Evolutionary conservation across 2,797 vertebrate species (phyloP), one percentile per base, ranked within the genome.

Genomic region (Anabacerthia variegaticeps): DNA sequence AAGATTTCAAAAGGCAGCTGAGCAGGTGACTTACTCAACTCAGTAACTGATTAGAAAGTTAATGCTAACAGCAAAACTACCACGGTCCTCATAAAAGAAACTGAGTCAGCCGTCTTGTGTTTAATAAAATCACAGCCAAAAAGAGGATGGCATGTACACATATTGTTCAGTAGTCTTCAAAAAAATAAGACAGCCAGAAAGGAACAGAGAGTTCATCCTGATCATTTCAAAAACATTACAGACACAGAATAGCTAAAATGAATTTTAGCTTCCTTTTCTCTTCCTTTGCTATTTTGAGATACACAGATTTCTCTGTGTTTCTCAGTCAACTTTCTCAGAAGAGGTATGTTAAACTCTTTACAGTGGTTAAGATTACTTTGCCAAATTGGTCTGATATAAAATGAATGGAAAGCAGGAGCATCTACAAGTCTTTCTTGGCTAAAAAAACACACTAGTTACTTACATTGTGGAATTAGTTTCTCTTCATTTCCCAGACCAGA

Each of bases 371-470:
- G 48, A 81, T 46, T 73, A 66, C n/a, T 88, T 84, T 91, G 66
- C 66, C 82, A 94, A 88, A 81, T 62, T 63, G 26, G 44, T 92
- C 46, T 86, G 34, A 41, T 62, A 73, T 56, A 93, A 93, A 88
- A 76, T 52, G 22, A 89, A 86, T 63, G 41, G 59, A 93, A 96
- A 95, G 5, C 22, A 84, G 30, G 22, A 91, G 30, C 1, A 1
- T 30, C 55, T 62, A 75, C 49, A 69, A 55, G 34, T 61, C 67
- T 52, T 59, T 66, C 54, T 79, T 61, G 73, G 66, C 55, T 94
- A 93, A 76, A 52, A 63, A 89, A 51, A 18, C 19, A 59, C 34
- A 54, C 51, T 21, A 54, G 26, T 32, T 36, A 72, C 36, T 85
- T 83, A 82, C 52, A 61, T 20, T 56, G 48, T 8, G 4, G 43